Evolutionary conservation across 2,888 invertebrate species (phyloP), one percentile per base, ranked within the genome.

Genomic region (Cerastis leucographa): DNA sequence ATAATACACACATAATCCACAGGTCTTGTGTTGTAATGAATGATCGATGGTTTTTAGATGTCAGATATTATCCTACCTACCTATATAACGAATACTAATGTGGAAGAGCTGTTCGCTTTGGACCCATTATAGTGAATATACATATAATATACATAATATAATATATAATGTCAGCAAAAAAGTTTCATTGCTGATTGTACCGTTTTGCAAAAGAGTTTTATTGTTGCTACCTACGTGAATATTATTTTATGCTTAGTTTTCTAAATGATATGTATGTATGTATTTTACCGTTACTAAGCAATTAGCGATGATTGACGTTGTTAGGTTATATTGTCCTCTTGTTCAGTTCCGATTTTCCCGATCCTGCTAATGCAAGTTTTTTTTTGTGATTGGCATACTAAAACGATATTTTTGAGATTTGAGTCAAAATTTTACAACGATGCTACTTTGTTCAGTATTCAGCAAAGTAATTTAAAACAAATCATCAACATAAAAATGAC

Each of bases 111-210:
- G 22, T 17, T 59, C 25, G 9, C 44, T 51, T 81, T 44, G 7
- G 35, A 19, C 22, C 6, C 8, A 75, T 74, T 46, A 40, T 8
- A 19, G 29, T 22, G 19, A 49, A 29, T 25, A 75, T 29, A 14
- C 25, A 75, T 42, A 14, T n/a, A n/a, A n/a, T n/a, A n/a, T n/a
- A n/a, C n/a, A n/a, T n/a, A n/a, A n/a, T n/a, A n/a, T n/a, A n/a
- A n/a, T n/a, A n/a, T n/a, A 29, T 35, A 81, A 54, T 9, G 40
- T 75, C 76, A 49, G 76, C 54, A 42, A 76, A 64, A 59, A 61
- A 12, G 12, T 8, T 0, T 14, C 0, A 64, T 42, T 56, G 62
- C 46, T 46, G 42, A 78, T 40, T 29, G 11, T 54, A 54, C 40
- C 6, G 22, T 82, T 82, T 56, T 74, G 51, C 25, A 81, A 71